These are phyloP conservation scores for Odocoileus hemionus DNA, from an alignment of 2,113 vertebrate genomes.

Conservation along the genomic window DNA sequence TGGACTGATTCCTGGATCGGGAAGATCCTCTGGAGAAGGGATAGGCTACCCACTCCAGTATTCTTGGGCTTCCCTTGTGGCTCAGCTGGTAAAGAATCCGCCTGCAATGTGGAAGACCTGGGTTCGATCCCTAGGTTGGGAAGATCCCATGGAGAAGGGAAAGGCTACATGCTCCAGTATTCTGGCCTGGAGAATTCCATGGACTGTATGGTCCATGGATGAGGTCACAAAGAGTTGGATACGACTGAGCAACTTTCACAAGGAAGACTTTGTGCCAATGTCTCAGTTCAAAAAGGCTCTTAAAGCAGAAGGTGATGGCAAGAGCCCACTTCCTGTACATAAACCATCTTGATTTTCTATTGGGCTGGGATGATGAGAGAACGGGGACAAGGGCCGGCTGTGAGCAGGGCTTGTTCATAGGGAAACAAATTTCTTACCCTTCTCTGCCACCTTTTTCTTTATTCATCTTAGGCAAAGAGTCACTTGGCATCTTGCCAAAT, in stretches of 20 bases:
- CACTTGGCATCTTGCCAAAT: neutral
- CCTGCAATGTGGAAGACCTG: neutral
- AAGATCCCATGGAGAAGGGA: neutral
- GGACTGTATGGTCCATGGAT: neutral
- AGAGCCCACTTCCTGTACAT: too few species aligned
- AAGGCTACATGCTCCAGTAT: neutral
- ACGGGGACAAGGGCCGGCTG: neutral
- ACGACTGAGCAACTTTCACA: neutral
- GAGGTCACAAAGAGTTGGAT: neutral
- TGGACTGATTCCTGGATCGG: neutral
- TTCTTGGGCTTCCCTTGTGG: neutral
- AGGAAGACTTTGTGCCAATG: neutral
- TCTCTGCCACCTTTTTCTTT: neutral
- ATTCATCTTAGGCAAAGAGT: neutral
- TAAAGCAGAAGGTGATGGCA: neutral
- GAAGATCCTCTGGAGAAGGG: neutral
- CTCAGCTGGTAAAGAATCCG: neutral
- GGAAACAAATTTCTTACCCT: neutral
- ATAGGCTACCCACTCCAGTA: neutral
- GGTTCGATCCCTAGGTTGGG: neutral
- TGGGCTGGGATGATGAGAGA: neutral
- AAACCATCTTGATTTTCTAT: neutral
- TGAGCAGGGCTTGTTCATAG: neutral
- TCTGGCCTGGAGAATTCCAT: neutral
- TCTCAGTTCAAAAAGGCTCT: neutral